A percentile compares a stretch with the other conserved stretches of the same genome.
Evolutionary conservation across 2,113 vertebrate genomes (phyloP).

Genomic region (Natator depressus): DNA sequence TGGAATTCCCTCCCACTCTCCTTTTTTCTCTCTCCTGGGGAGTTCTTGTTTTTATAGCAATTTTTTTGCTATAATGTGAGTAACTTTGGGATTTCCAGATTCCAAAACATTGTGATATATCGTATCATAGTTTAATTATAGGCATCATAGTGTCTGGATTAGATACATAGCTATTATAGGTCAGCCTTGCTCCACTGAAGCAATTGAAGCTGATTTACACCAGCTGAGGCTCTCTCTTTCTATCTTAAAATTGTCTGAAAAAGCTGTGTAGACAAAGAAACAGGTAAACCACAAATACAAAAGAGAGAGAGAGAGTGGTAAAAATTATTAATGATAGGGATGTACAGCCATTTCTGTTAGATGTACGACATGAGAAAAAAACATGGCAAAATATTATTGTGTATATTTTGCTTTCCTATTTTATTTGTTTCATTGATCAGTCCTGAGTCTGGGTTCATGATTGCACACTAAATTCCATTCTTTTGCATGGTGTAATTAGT

Average conservation of each 20-base stretch:
- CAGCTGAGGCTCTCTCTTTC: not conserved
- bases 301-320: not conserved
- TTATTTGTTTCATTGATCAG: not conserved
- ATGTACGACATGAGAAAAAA: not conserved
- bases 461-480: not conserved
- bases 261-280: not conserved
- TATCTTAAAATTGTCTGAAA: not conserved
- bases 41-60: not conserved
- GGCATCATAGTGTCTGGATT: fast-evolving
- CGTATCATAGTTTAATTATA: not conserved
- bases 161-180: not conserved
- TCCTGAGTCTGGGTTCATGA: not conserved
- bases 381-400: not conserved
- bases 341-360: not conserved
- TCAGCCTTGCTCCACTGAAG: not conserved
- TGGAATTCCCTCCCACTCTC: not conserved
- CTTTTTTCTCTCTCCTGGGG: not conserved
- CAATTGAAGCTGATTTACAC: not conserved
- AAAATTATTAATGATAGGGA: not conserved
- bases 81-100: not conserved
- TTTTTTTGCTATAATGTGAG: not conserved
- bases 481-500: not conserved
- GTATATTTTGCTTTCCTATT: not conserved
- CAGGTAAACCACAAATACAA: not conserved
- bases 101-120: not conserved